These are phyloP conservation scores for Pocillopora meandrina DNA, from an alignment of 92 coral and sea anemone species.

Conservation along the genomic window DNA sequence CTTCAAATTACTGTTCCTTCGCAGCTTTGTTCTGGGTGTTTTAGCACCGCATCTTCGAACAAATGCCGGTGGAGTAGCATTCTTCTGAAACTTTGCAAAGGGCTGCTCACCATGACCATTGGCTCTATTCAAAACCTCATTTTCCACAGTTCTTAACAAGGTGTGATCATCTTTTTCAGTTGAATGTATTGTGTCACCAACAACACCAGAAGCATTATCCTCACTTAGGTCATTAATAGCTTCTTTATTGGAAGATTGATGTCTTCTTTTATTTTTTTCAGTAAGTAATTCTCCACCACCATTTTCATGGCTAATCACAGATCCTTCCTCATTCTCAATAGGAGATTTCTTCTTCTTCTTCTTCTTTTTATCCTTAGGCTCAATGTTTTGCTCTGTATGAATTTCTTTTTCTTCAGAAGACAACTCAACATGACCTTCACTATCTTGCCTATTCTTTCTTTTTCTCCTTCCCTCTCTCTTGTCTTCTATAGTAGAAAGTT, in stretches of 20 bases:
- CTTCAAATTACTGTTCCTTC: background rate
- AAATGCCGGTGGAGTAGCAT: conserved; percentile 71
- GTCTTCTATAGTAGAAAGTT: background rate
- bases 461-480: conserved; percentile 12
- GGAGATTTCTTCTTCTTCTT: conserved; percentile 23
- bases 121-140: conserved; percentile 17
- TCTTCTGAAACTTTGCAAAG: conserved; percentile 59
- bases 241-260: background rate
- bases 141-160: background rate
- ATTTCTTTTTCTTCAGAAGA: background rate
- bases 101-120: conserved; percentile 22
- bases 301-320: background rate
- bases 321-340: background rate
- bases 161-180: background rate
- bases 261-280: background rate
- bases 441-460: background rate
- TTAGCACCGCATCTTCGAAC: conserved; percentile 55
- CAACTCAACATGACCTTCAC: background rate
- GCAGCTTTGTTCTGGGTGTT: conserved; percentile 48
- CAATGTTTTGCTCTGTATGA: background rate
- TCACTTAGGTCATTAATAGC: background rate
- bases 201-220: background rate
- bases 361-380: background rate
- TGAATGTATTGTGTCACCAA: background rate
- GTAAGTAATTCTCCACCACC: background rate